Base-by-base conservation (phyloP, 2,113 vertebrate genomes). In the Asarcornis scutulata region DNA sequence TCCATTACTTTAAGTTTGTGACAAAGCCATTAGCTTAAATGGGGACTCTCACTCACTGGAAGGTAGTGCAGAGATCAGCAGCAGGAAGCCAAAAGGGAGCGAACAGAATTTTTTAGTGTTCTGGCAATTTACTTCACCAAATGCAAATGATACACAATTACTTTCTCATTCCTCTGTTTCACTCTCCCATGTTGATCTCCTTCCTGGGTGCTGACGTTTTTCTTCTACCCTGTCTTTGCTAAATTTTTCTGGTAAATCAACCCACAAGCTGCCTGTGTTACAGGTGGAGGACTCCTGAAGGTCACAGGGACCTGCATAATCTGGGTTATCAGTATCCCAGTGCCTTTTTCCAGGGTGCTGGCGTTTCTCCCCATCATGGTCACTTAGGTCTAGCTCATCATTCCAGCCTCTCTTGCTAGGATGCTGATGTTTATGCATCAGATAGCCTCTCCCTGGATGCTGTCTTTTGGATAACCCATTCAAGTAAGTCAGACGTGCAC, bases 151-250 rank as follows among this genome's bases (percentile, higher is more conserved):
- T 76, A 58, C 31, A 60, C 64, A 89, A 83, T 71, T 53, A 50
- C 75, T 82, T 82, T 62, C n/a, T 98, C 96, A 99, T 91, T 98
- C 96, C 78, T 96, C 95, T 46, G 95, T 97, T 88, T 98, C 98
- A n/a, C 97, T 97, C 66, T 97, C 98, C 82, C 96, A 86, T 25
- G 96, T 96, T 44, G 97, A 97, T 91, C 98, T 98, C 95, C 98
- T 98, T 17, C 99, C 99, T 13, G 99, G 99, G 72, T 99, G 99
- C 91, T 99, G 99, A 50, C 98, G 97, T 97, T 99, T 99, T 97
- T 98, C 98, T 89, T 98, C 98, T 23, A 20, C 29, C 23, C 96
- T 97, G 34, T 91, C 97, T 93, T 96, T 98, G 95, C 96, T 98
- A 62, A 98, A 91, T 67, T 98, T 97, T 93, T 97, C 97, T 91